phyloP scores from a whole-genome alignment of 2,888 invertebrate species.

The Dynastes grantii region DNA sequence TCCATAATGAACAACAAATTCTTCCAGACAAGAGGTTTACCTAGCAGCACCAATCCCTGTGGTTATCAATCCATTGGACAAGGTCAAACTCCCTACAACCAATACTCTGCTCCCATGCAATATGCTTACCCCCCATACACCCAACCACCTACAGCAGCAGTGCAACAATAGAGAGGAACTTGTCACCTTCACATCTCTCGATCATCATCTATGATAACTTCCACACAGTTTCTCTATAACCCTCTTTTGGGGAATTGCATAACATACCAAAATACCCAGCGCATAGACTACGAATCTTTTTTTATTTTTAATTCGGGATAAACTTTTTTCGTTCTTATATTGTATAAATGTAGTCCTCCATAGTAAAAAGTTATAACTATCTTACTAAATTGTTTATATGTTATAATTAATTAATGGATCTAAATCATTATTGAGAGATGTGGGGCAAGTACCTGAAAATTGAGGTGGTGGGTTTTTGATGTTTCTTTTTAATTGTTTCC shows the following conservation, averaged over 20 bases:
- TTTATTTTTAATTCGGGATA: conserved; percentile 35
- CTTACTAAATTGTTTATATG: background rate
- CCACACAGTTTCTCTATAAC: conserved; percentile 31
- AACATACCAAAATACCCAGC: conserved; percentile 27
- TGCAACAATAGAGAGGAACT: conserved; percentile 77
- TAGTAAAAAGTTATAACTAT: background rate
- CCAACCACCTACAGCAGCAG: conserved; percentile 77
- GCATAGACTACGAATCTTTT: conserved; percentile 17
- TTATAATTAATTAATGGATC: background rate
- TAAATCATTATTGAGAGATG: conserved; percentile 46
- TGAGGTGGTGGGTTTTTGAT: conserved; percentile 48
- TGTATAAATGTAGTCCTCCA: background rate
- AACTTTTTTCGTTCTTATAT: conserved; percentile 23
- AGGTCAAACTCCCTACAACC: conserved; percentile 72
- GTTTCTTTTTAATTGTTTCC: conserved; percentile 12
- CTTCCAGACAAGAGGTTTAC: conserved; percentile 79
- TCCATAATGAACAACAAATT: conserved; percentile 80
- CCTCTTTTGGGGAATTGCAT: conserved; percentile 1
- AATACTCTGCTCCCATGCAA: conserved; percentile 80
- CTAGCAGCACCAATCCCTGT: conserved; percentile 74
- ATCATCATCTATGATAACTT: conserved; percentile 15
- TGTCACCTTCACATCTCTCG: conserved; percentile 49
- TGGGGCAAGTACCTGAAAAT: conserved; percentile 44
- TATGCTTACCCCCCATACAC: conserved; percentile 75
- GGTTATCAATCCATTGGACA: conserved; percentile 77